These are phyloP conservation scores for Hipposideros larvatus DNA, from an alignment of 2,797 vertebrate genomes.

Conservation along the genomic window DNA sequence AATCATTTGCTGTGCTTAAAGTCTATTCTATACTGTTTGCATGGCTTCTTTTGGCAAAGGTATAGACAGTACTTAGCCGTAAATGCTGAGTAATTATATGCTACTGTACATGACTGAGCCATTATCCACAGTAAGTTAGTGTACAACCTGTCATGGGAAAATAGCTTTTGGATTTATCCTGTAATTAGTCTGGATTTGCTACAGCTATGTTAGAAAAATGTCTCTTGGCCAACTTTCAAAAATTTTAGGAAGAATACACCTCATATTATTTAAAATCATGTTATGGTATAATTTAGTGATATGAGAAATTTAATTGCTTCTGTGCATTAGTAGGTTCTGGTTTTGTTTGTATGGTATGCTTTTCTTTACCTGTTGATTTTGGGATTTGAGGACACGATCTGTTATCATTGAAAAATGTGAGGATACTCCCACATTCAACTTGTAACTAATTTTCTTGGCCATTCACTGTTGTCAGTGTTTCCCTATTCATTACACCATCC, in stretches of 20 bases:
- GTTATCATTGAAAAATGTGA: neutral
- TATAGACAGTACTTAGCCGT: neutral
- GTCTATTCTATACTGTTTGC: neutral
- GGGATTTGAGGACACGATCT: constrained; percentile 3
- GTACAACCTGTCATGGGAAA: neutral
- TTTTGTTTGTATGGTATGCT: constrained; percentile 26
- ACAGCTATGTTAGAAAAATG: constrained; percentile 35
- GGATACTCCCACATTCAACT: neutral
- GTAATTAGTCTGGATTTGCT: constrained; percentile 39
- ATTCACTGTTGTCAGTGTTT: neutral
- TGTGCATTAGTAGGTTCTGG: neutral
- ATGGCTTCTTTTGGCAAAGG: constrained; percentile 57
- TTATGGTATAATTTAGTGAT: neutral
- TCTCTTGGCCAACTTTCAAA: neutral
- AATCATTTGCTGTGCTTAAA: neutral
- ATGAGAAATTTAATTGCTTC: constrained; percentile 14
- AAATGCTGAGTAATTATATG: constrained; percentile 42
- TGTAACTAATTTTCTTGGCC: constrained; percentile 22
- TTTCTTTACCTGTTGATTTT: neutral
- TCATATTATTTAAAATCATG: constrained; percentile 41
- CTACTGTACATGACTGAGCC: neutral
- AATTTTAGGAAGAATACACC: constrained; percentile 42
- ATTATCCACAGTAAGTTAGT: constrained; percentile 2
- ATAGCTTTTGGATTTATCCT: neutral
- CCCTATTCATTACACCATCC: neutral